phyloP scores from a whole-genome alignment of 2,113 vertebrate species.

The Brachypodius melanocephalos region DNA sequence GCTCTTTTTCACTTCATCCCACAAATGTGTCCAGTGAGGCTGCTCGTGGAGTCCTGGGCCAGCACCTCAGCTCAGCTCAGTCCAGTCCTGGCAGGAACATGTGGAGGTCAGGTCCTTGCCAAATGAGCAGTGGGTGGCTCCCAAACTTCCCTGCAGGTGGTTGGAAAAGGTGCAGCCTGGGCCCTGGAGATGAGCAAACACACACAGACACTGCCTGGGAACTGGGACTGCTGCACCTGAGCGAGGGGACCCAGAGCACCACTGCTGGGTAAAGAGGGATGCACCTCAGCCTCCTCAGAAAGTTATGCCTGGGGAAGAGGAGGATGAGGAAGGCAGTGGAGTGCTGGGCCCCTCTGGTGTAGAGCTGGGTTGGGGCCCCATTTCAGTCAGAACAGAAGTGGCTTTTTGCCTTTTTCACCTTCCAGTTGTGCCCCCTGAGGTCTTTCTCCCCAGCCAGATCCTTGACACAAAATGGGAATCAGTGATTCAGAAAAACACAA shows the following conservation, averaged over 20 bases:
- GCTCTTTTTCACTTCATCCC: not conserved
- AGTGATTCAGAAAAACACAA: not conserved
- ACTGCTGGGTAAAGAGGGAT: not conserved
- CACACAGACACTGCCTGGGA: not conserved
- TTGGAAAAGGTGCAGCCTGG: not conserved
- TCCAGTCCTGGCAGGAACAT: not conserved
- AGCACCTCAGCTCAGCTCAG: not conserved
- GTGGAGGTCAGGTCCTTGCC: not conserved
- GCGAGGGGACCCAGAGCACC: fast-evolving
- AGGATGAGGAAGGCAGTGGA: not conserved
- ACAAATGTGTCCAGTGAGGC: not conserved
- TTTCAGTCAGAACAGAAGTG: not conserved
- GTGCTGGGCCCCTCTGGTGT: not conserved
- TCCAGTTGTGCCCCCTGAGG: not conserved
- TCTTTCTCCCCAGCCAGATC: not conserved
- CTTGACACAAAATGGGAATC: not conserved
- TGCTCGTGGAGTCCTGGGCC: not conserved
- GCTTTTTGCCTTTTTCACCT: not conserved
- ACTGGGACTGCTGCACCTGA: fast-evolving
- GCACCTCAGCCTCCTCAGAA: not conserved
- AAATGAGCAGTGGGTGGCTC: not conserved
- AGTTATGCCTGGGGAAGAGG: not conserved
- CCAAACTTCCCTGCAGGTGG: not conserved
- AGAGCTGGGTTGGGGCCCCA: not conserved
- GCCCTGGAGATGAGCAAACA: not conserved